phyloP scores from a whole-genome alignment of 37 sponge, comb jelly and placozoan genomes.

The Axinella damicornis region DNA sequence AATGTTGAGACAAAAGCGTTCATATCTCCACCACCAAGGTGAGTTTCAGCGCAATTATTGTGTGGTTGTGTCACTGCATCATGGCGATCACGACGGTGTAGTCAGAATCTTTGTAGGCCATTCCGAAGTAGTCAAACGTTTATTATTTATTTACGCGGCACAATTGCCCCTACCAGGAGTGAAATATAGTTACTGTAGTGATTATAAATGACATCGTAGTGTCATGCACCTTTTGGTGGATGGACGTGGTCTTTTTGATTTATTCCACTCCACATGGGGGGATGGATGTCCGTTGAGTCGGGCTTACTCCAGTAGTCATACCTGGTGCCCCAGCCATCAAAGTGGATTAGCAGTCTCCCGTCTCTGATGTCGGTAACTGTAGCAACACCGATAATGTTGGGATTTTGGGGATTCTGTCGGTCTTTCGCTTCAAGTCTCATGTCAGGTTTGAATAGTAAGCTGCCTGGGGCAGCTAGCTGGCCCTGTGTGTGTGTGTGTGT shows the following conservation, averaged over 20 bases:
- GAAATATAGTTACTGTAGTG: too few species aligned
- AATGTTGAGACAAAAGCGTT: too few species aligned
- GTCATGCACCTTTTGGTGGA: conserved; percentile 60
- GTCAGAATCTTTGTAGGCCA: too few species aligned
- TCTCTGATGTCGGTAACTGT: conserved; percentile 56
- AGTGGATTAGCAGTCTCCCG: conserved; percentile 72
- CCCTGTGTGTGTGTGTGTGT: conserved; percentile 25
- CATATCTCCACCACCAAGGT: too few species aligned
- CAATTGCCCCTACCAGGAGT: too few species aligned
- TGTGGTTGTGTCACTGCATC: too few species aligned
- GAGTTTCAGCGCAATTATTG: too few species aligned
- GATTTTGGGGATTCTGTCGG: conserved; percentile 57
- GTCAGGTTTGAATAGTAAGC: conserved; percentile 44
- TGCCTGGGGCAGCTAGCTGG: conserved; percentile 62
- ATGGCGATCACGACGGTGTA: too few species aligned
- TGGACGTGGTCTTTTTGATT: conserved; percentile 13
- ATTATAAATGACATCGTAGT: too few species aligned
- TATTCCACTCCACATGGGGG: conserved; percentile 59
- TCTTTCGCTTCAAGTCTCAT: conserved; percentile 86
- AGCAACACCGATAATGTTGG: conserved; percentile 73
- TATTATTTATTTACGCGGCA: too few species aligned
- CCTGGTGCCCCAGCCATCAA: conserved; percentile 84
- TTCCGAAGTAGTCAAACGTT: too few species aligned
- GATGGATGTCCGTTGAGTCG: conserved; percentile 71
- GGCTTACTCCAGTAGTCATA: conserved; percentile 82